Evolutionary conservation across 2,113 vertebrate genomes (phyloP).

Genomic region (Mormoops blainvillei): DNA sequence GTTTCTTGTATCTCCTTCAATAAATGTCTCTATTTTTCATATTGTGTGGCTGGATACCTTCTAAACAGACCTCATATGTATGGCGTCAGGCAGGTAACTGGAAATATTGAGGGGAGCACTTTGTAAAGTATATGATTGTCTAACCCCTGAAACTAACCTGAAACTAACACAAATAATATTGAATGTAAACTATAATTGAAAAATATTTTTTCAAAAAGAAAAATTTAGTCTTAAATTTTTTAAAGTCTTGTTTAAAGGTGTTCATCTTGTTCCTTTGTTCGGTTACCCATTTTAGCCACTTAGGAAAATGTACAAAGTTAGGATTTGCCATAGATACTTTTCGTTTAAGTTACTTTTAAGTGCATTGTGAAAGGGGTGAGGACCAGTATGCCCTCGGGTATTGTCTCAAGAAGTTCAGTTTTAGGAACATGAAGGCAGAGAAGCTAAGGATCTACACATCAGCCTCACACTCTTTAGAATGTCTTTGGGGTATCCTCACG

Average conservation of each 20-base stretch:
- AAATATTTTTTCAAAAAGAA: neutral
- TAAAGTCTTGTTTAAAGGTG: neutral
- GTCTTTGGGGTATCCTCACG: neutral
- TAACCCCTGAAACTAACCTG: neutral
- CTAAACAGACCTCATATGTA: neutral
- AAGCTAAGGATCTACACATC: neutral
- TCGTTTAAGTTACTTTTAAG: neutral
- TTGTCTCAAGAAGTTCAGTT: neutral
- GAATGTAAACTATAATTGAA: neutral
- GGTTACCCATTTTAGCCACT: neutral
- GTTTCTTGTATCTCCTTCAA: too few relatives aligned
- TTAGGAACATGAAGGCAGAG: neutral
- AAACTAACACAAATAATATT: neutral
- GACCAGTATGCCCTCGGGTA: neutral
- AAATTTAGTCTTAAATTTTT: neutral
- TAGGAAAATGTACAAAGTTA: neutral
- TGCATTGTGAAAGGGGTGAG: neutral
- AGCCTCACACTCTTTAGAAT: neutral
- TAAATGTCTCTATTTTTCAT: too few relatives aligned
- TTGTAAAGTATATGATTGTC: neutral
- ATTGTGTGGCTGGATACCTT: too few relatives aligned
- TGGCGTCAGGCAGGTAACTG: neutral
- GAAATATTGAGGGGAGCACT: neutral
- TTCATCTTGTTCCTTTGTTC: neutral
- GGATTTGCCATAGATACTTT: neutral